Evolutionary conservation across 2,888 invertebrate genomes (phyloP).

Genomic region (Epinotia brunnichana): DNA sequence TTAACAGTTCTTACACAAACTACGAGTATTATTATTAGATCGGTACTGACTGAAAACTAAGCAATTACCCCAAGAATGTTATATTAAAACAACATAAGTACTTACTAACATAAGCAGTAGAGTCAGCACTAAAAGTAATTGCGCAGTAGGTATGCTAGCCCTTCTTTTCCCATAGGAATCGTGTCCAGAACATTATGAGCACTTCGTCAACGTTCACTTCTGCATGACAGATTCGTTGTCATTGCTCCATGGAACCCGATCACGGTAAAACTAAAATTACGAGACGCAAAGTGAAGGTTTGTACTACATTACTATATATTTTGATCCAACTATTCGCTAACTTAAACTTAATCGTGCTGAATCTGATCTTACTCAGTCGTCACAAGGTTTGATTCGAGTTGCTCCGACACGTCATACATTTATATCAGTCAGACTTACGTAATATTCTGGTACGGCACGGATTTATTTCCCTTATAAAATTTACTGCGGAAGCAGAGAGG

Average conservation of each 20-base stretch:
- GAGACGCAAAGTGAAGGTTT: background rate
- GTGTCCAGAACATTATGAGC: too few relatives aligned
- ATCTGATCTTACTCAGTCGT: background rate
- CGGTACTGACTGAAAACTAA: too few relatives aligned
- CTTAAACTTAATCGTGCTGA: background rate
- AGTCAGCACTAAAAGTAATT: too few relatives aligned
- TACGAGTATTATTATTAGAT: too few relatives aligned
- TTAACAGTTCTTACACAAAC: too few relatives aligned
- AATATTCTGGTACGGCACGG: background rate
- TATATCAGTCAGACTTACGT: conserved; percentile 9
- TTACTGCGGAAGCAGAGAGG: background rate
- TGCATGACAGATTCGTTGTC: background rate
- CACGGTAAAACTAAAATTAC: conserved; percentile 6
- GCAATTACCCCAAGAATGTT: too few relatives aligned
- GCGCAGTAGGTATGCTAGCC: too few relatives aligned
- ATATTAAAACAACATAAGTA: too few relatives aligned
- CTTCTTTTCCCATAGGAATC: too few relatives aligned
- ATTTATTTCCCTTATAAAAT: conserved; percentile 15
- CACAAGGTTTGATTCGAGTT: background rate
- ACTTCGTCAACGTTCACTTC: background rate
- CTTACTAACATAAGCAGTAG: too few relatives aligned
- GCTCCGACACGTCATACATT: background rate
- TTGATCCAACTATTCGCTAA: background rate
- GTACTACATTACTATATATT: background rate
- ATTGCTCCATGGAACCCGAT: background rate